These are phyloP conservation scores for Bos indicus DNA, from an alignment of 2,113 vertebrate species.

Conservation along the genomic window DNA sequence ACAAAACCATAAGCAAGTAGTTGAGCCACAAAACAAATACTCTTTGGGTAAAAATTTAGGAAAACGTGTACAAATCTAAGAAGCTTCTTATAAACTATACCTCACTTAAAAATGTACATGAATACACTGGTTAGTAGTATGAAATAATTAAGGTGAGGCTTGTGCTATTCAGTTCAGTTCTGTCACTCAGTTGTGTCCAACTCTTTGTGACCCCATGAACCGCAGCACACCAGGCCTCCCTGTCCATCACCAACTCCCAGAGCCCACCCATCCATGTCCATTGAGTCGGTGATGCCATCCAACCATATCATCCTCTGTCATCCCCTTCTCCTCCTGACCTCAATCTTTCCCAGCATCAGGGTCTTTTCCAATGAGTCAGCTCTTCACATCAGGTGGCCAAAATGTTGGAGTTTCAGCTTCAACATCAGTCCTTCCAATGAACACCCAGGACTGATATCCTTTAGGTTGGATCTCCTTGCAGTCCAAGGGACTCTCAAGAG, in stretches of 20 bases:
- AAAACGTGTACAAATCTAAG: neutral
- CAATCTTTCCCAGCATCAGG: neutral
- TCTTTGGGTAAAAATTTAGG: neutral
- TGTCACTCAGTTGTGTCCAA: accelerated
- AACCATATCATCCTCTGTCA: neutral
- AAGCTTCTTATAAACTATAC: neutral
- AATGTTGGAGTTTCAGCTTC: neutral
- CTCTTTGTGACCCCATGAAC: neutral
- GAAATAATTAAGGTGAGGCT: neutral
- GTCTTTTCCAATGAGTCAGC: neutral
- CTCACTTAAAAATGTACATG: neutral
- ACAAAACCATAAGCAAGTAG: neutral
- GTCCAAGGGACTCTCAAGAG: neutral
- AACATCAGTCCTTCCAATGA: neutral
- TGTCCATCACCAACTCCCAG: neutral
- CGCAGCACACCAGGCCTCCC: neutral
- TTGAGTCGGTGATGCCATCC: neutral
- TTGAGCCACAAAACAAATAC: neutral
- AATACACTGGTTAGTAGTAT: neutral
- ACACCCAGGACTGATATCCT: neutral
- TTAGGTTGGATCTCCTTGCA: neutral
- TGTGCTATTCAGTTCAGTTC: neutral
- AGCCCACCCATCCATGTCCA: neutral
- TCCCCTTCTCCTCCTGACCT: neutral
- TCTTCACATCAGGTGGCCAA: neutral